Base-by-base conservation (phyloP, 2,797 vertebrate genomes). In the Pseudomugil gertrudae region DNA sequence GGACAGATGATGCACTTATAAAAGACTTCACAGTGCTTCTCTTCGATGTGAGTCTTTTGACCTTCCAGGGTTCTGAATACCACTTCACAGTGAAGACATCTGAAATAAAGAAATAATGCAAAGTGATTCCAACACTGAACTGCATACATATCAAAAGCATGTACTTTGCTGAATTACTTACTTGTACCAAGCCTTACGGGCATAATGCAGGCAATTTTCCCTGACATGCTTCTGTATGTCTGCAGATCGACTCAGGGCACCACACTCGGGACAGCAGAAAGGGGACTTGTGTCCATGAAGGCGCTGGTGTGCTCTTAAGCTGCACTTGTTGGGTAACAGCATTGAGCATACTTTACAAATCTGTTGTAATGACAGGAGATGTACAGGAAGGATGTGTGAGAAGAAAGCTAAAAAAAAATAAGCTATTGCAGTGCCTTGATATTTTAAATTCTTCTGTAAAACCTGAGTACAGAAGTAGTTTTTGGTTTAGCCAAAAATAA, bases 261-360 rank as follows among this genome's bases (percentile, higher is more conserved):
- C 98, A 0, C 98, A 99, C 91, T 99, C 98, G 0, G 98, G 97
- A 81, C 98, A 99, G 91, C 95, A 96, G 86, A 96, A 97, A 0
- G 97, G 98, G 1, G 98, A 96, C 90, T 97, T 98, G 90, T 98
- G 96, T 1, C 95, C 81, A 0, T 99, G 98, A 81, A 97, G 93
- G 74, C 98, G 95, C 71, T 96, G 96, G 78, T 99, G 97, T 65
- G 98, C 96, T 13, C 91, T 94, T 89, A 93, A 96, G 81, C 97
- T 99, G 88, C 98, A 99, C 78, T 96, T 96, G 92, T 99, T 99
- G 69, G 97, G 97, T 63, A 99, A 89, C 92, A 97, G 90, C 97
- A 99, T 98, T 76, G 95, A 95, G 89, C 98, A 99, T 74, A 97
- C 91, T 63, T 94, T 95, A 77, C 98, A 99, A 0, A 93, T 95